phyloP scores from a whole-genome alignment of 2,797 vertebrate genomes.

The Phrynocephalus guinanensis region DNA sequence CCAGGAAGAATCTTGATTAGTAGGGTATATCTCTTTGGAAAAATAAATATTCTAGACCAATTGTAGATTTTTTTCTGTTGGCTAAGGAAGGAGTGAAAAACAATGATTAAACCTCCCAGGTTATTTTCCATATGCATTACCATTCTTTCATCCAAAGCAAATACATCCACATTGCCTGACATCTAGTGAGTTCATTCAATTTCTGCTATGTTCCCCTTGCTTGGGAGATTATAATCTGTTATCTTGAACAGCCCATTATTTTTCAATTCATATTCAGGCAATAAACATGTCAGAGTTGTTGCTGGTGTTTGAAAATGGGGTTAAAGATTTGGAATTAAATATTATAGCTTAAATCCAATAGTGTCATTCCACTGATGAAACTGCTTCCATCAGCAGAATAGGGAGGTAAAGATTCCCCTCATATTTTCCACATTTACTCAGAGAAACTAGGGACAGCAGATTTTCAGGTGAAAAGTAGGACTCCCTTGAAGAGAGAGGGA shows the following conservation, averaged over 20 bases:
- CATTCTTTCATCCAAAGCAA: background rate
- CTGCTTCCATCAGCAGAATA: background rate
- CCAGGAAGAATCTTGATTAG: background rate
- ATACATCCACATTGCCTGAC: background rate
- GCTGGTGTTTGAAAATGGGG: background rate
- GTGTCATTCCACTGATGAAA: background rate
- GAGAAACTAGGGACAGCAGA: background rate
- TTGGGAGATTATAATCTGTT: slow-evolving; percentile 16
- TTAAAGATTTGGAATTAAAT: background rate
- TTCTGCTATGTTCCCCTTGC: background rate
- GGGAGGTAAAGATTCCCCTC: no score
- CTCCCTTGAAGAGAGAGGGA: background rate
- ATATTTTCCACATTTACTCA: background rate
- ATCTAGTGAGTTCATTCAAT: background rate
- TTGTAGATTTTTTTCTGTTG: background rate
- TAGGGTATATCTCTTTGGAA: background rate
- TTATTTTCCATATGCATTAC: background rate
- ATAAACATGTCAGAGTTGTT: background rate
- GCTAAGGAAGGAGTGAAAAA: background rate
- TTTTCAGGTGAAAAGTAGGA: background rate
- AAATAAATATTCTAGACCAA: background rate
- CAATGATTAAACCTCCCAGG: background rate
- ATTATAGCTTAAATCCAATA: background rate
- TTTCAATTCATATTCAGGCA: slow-evolving; percentile 10
- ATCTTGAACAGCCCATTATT: background rate